Evolutionary conservation across 2,113 vertebrate genomes (phyloP).

Genomic region (Bostrychus sinensis): DNA sequence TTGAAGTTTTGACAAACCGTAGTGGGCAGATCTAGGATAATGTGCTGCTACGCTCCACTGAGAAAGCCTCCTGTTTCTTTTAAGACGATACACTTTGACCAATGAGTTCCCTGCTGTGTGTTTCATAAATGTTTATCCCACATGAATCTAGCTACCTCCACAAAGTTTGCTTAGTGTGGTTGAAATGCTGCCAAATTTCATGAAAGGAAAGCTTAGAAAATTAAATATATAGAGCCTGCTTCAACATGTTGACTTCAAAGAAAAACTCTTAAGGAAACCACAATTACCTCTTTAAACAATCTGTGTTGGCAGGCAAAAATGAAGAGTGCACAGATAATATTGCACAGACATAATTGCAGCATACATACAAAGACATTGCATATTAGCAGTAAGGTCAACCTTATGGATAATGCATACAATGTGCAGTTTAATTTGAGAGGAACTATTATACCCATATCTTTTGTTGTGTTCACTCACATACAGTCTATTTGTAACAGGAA

Average conservation of each 20-base stretch:
- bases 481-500: too few species aligned
- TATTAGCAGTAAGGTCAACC: too few species aligned
- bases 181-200: conserved; percentile 46
- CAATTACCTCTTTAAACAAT: conserved; percentile 64
- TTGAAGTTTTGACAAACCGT: conserved; percentile 43
- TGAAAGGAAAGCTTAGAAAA: conserved; percentile 52
- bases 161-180: conserved; percentile 49
- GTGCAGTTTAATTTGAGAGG: too few species aligned
- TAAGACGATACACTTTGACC: conserved; percentile 60
- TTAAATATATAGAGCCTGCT: conserved; percentile 52
- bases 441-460: too few species aligned
- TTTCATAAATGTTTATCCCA: conserved; percentile 71
- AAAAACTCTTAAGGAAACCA: conserved; percentile 47
- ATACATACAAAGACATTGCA: too few species aligned
- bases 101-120: conserved; percentile 45
- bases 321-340: conserved; percentile 3
- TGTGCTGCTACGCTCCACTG: conserved; percentile 56
- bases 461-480: too few species aligned
- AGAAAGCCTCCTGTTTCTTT: conserved; percentile 51
- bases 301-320: conserved; percentile 30
- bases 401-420: too few species aligned
- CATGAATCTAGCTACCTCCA: conserved; percentile 47
- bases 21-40: conserved; percentile 52
- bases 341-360: not conserved
- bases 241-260: conserved; percentile 53